Percentiles rank a stretch among this genome's conserved stretches.
These are phyloP conservation scores for Apostichopus californicus DNA, from an alignment of 35 echinoderm and acorn worm genomes.

Conservation along the genomic window DNA sequence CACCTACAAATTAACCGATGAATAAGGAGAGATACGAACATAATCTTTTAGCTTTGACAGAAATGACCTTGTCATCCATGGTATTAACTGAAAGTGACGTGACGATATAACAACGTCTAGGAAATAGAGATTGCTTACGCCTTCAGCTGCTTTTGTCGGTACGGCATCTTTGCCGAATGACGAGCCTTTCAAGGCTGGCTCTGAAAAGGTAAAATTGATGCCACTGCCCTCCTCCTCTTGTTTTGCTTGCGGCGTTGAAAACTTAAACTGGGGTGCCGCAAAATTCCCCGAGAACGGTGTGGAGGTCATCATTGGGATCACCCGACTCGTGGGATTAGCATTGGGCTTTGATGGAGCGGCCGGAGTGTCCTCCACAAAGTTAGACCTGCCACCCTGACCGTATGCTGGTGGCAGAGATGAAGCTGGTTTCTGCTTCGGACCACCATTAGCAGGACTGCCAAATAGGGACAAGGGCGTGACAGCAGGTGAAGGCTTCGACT, in stretches of 20 bases:
- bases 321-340: neutral
- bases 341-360: neutral
- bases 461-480: neutral
- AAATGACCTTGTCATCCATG: no score
- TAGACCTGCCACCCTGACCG: neutral
- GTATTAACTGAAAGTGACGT: neutral
- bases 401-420: no score
- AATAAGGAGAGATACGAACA: no score
- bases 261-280: conserved; percentile 15
- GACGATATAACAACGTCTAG: neutral
- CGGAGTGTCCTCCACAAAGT: neutral
- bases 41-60: no score
- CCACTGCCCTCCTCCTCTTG: neutral
- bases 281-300: conserved; percentile 43
- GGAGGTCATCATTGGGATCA: neutral
- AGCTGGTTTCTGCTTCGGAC: neutral
- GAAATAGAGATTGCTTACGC: conserved; percentile 29
- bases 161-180: neutral
- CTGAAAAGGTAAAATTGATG: conserved; percentile 8
- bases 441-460: conserved; percentile 1
- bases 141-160: conserved; percentile 35
- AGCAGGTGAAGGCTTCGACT: conserved; percentile 4
- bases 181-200: conserved; percentile 2
- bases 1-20: no score
- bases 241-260: conserved; percentile 28